phyloP scores from a whole-genome alignment of 2,888 invertebrate species.

The Papilio gigon region DNA sequence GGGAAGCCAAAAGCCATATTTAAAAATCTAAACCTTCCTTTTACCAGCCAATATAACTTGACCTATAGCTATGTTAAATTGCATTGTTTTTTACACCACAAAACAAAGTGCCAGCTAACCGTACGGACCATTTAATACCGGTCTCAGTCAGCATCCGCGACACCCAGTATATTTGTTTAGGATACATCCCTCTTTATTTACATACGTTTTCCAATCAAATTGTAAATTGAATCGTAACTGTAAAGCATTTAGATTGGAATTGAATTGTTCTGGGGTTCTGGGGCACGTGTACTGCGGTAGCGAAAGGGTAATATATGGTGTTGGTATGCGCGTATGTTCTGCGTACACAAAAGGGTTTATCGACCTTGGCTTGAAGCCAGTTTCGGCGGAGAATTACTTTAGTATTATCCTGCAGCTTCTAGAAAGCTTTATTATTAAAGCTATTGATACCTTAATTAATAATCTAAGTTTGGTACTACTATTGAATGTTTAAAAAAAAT shows the following conservation, averaged over 20 bases:
- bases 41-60: constrained; percentile 36
- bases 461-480: background rate
- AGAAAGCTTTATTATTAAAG: constrained; percentile 42
- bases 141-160: constrained; percentile 63
- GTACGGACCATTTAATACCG: constrained; percentile 56
- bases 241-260: constrained; percentile 53
- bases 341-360: constrained; percentile 68
- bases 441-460: constrained; percentile 29
- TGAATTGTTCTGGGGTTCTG: constrained; percentile 51
- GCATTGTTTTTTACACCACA: constrained; percentile 31
- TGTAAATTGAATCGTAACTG: constrained; percentile 60
- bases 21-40: constrained; percentile 32
- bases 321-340: constrained; percentile 53
- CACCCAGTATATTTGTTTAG: constrained; percentile 78
- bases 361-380: constrained; percentile 77
- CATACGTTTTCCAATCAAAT: constrained; percentile 52
- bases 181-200: constrained; percentile 75
- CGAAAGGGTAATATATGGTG: constrained; percentile 58
- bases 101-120: constrained; percentile 44
- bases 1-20: constrained; percentile 28
- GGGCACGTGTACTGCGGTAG: constrained; percentile 52
- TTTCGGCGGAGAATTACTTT: constrained; percentile 64
- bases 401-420: constrained; percentile 55
- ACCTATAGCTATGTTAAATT: constrained; percentile 44
- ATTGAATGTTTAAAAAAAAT: background rate